Conservation (phyloP, 2,797 vertebrate genomes). For the Cyprinella venusta region DNA sequence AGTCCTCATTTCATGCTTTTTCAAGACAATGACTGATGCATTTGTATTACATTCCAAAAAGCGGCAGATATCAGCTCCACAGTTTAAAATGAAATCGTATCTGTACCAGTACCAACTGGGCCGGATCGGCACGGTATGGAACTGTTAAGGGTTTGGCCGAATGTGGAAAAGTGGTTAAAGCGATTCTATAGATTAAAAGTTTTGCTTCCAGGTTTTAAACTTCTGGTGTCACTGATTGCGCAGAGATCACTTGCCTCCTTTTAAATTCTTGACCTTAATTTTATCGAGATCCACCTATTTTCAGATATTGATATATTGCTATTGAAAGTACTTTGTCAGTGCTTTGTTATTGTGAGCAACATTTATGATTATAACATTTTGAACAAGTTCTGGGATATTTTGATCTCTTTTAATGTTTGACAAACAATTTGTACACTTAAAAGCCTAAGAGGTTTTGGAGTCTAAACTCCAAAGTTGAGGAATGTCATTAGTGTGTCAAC, state of each 20-base stretch:
- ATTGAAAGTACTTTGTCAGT: background rate
- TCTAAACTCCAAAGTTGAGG: slow-evolving; percentile 39
- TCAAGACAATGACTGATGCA: background rate
- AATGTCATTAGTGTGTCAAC: slow-evolving; percentile 45
- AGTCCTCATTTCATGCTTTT: background rate
- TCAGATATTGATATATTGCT: background rate
- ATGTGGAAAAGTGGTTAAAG: background rate
- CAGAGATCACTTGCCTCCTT: background rate
- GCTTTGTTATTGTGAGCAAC: background rate
- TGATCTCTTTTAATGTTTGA: slow-evolving; percentile 13
- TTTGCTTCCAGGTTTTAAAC: background rate
- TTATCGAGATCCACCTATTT: background rate
- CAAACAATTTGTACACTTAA: slow-evolving; percentile 16
- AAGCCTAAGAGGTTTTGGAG: background rate
- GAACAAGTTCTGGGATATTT: background rate
- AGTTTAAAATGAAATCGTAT: background rate
- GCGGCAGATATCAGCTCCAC: background rate
- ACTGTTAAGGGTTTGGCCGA: background rate
- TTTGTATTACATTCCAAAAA: background rate
- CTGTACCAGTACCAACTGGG: background rate
- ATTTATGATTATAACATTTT: background rate
- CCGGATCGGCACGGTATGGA: background rate
- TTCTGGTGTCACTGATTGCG: background rate
- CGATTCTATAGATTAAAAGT: background rate
- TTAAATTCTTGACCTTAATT: background rate